Percentiles rank a stretch among this genome's conserved stretches.
These are phyloP conservation scores for Malacoctenus gilli DNA, from an alignment of 2,797 vertebrate genomes.

Conservation along the genomic window DNA sequence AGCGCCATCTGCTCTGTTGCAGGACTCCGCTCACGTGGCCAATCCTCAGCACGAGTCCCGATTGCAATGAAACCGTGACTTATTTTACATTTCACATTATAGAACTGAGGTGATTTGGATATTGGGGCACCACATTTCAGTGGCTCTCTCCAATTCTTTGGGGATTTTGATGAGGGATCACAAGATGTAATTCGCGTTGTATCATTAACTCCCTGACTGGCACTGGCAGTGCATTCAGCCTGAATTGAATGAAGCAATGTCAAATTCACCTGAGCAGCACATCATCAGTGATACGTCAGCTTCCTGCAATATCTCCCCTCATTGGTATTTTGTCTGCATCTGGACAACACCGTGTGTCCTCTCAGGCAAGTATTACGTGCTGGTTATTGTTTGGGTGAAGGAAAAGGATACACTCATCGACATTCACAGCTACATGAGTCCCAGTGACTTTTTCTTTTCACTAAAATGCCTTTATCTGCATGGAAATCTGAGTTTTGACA, in stretches of 20 bases:
- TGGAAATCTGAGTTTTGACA: too few species aligned
- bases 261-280: constrained; percentile 18
- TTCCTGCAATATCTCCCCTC: constrained; percentile 15
- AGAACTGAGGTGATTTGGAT: constrained; percentile 7
- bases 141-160: constrained; percentile 24
- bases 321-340: constrained; percentile 5
- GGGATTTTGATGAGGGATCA: constrained; percentile 18
- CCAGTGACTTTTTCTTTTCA: constrained; percentile 1
- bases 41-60: constrained; percentile 6
- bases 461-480: too few species aligned
- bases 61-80: constrained; percentile 29
- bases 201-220: constrained; percentile 27
- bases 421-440: neutral
- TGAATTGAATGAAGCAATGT: constrained; percentile 33
- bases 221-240: constrained; percentile 17
- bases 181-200: constrained; percentile 43
- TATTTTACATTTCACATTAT: constrained; percentile 20
- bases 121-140: constrained; percentile 28
- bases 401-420: neutral
- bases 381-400: constrained; percentile 4
- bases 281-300: constrained; percentile 15
- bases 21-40: constrained; percentile 7
- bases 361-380: constrained; percentile 1
- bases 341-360: constrained; percentile 2
- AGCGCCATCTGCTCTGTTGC: constrained; percentile 1